phyloP scores from a whole-genome alignment of 92 coral and sea anemone species.

The Hydrozoanthus gracilis region DNA sequence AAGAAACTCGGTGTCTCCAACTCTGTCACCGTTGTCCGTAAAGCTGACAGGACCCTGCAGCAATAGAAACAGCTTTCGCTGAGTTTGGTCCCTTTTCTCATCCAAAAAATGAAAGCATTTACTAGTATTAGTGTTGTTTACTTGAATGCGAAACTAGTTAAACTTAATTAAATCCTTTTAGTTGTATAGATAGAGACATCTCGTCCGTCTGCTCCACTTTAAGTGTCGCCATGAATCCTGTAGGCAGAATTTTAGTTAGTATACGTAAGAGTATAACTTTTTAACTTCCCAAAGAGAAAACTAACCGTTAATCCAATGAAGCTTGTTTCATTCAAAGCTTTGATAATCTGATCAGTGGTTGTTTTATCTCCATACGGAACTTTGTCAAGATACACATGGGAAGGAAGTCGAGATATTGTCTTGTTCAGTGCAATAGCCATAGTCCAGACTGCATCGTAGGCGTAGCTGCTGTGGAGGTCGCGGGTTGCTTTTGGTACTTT shows the following conservation, averaged over 20 bases:
- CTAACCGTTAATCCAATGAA: constrained; percentile 84
- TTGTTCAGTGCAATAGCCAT: constrained; percentile 85
- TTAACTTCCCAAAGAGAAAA: not conserved
- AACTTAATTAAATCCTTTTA: no score
- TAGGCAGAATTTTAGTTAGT: no score
- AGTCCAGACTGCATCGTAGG: constrained; percentile 89
- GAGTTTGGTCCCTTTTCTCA: not conserved
- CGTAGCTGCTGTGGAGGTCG: constrained; percentile 73
- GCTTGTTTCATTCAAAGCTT: constrained; percentile 61
- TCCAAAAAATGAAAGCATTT: not conserved
- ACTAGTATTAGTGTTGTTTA: no score
- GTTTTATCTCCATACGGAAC: constrained; percentile 71
- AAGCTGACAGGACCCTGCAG: constrained; percentile 88
- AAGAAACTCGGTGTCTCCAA: constrained; percentile 77
- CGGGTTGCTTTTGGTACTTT: constrained; percentile 52
- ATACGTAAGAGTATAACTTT: no score
- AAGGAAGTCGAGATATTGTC: constrained; percentile 59
- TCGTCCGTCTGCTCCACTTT: not conserved
- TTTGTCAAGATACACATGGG: constrained; percentile 62
- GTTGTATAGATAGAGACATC: no score
- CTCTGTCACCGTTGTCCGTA: constrained; percentile 77
- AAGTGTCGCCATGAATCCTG: no score
- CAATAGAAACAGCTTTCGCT: not conserved
- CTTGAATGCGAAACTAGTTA: no score
- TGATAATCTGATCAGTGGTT: constrained; percentile 42